Percentiles rank a stretch among this genome's conserved stretches.
Evolutionary conservation across 2,888 invertebrate species (phyloP).

Genomic region (Cheilosia soror): DNA sequence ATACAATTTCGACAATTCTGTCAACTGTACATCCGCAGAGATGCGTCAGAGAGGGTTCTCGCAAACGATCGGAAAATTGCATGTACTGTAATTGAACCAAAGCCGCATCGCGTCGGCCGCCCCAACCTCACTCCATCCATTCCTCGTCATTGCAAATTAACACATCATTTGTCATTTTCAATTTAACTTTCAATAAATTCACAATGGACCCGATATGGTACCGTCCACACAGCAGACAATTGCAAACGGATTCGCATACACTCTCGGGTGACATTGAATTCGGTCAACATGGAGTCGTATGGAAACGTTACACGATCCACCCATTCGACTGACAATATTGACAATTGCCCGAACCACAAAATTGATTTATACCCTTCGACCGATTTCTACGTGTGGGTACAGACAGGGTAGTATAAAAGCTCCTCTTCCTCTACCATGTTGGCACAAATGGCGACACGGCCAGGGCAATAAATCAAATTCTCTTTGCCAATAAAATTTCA

Average conservation of each 20-base stretch:
- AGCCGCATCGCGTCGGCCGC: no score
- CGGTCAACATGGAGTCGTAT: conserved; percentile 14
- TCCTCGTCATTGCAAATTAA: conserved; percentile 53
- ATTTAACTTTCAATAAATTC: conserved; percentile 68
- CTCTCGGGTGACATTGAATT: conserved; percentile 57
- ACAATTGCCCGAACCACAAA: conserved; percentile 41
- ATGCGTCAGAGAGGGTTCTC: not conserved
- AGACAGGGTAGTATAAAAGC: not conserved
- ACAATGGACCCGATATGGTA: conserved; percentile 11
- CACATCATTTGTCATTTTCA: conserved; percentile 72
- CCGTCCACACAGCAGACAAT: not conserved
- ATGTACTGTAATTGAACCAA: not conserved
- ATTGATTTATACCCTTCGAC: conserved; percentile 53
- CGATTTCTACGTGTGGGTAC: conserved; percentile 32
- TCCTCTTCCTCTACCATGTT: conserved; percentile 2
- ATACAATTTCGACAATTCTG: conserved; percentile 40
- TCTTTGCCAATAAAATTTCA: conserved; percentile 51
- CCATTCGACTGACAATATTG: conserved; percentile 44
- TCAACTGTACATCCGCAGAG: conserved; percentile 38
- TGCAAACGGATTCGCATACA: conserved; percentile 16
- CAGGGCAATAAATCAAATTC: conserved; percentile 56
- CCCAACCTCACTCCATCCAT: not conserved
- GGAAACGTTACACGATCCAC: conserved; percentile 56
- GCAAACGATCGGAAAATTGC: conserved; percentile 25
- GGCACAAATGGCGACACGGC: conserved; percentile 6